phyloP scores from a whole-genome alignment of 2,797 vertebrate genomes.

The Mionectes olivaceus region DNA sequence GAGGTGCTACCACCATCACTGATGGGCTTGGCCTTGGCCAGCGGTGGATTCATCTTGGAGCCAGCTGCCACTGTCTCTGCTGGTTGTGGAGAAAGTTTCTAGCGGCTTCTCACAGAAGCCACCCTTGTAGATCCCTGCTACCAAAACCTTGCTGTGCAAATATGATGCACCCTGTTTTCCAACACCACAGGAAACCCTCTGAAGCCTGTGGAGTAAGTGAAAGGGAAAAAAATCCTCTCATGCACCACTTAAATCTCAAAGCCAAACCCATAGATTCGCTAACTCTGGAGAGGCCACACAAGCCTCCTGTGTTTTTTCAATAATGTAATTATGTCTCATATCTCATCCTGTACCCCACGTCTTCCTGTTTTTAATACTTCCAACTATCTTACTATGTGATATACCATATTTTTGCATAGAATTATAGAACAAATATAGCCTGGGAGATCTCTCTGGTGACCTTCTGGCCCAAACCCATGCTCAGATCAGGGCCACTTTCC shows the following conservation, averaged over 20 bases:
- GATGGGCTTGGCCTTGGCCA: neutral
- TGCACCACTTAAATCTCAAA: neutral
- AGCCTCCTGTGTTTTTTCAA: neutral
- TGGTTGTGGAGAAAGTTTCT: neutral
- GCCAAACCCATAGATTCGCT: rapidly evolving
- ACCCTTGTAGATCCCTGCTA: rapidly evolving
- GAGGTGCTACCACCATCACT: rapidly evolving
- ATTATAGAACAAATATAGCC: neutral
- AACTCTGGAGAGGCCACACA: neutral
- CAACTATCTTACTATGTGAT: neutral
- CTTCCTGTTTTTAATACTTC: neutral
- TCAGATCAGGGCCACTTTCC: neutral
- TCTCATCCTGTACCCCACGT: neutral
- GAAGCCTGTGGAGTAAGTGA: neutral
- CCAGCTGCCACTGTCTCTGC: neutral
- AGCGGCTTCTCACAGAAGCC: neutral
- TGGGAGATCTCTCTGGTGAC: neutral
- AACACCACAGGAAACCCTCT: neutral
- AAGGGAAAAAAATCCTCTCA: neutral
- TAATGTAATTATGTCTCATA: neutral
- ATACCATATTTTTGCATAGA: neutral
- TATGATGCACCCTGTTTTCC: neutral
- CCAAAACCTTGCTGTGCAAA: neutral
- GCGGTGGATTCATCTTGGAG: rapidly evolving
- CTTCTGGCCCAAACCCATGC: neutral